Evolutionary conservation across 2,888 invertebrate genomes (phyloP).

Genomic region (Limulus polyphemus): DNA sequence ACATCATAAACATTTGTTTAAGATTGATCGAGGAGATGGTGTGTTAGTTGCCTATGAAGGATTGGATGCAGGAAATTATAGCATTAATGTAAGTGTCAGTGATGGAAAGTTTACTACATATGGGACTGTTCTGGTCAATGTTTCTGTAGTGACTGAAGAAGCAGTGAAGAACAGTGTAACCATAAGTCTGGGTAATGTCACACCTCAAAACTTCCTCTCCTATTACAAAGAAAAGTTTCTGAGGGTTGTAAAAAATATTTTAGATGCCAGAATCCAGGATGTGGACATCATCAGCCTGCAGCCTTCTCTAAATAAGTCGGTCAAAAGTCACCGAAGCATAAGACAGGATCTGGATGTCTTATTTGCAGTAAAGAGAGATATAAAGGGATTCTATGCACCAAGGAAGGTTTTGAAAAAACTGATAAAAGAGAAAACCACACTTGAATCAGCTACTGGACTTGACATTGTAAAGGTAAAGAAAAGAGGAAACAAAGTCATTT

Average conservation of each 20-base stretch:
- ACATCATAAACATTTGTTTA: conserved; percentile 46
- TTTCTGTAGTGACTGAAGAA: conserved; percentile 64
- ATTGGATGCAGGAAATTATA: conserved; percentile 71
- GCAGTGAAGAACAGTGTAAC: conserved; percentile 75
- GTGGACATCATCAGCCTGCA: conserved; percentile 78
- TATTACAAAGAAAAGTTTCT: conserved; percentile 74
- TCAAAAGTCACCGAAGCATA: too few species aligned
- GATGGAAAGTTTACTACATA: conserved; percentile 41
- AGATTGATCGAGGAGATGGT: conserved; percentile 64
- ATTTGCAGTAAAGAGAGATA: conserved; percentile 65
- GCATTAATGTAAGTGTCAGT: conserved; percentile 43
- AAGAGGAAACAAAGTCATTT: too few species aligned
- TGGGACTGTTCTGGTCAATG: conserved; percentile 56
- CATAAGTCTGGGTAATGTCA: conserved; percentile 65
- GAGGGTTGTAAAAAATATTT: conserved; percentile 59
- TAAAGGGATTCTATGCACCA: conserved; percentile 46
- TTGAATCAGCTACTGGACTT: conserved; percentile 53
- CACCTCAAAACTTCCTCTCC: conserved; percentile 68
- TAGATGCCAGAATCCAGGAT: conserved; percentile 58
- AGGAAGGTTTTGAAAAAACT: conserved; percentile 52
- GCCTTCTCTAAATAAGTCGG: conserved; percentile 31
- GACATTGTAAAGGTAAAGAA: conserved; percentile 40
- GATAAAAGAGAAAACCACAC: conserved; percentile 48
- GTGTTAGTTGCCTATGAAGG: conserved; percentile 63
- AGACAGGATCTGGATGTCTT: conserved; percentile 70